These are phyloP conservation scores for Ceyx cyanopectus DNA, from an alignment of 2,113 vertebrate species.

Conservation along the genomic window DNA sequence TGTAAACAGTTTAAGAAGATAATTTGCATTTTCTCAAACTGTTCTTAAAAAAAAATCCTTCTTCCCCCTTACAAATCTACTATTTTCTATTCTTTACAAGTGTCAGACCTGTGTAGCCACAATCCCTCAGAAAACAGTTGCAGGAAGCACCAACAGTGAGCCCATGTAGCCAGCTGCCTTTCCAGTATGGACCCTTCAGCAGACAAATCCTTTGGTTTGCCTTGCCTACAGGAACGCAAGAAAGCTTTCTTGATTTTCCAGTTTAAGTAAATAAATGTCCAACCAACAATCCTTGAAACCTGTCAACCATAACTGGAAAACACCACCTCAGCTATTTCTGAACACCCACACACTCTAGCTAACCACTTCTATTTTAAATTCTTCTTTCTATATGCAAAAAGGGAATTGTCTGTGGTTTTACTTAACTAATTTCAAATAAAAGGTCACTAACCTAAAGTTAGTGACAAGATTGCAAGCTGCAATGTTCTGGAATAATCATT, in stretches of 20 bases:
- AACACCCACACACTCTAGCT: accelerated
- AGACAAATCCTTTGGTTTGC: neutral
- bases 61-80: neutral
- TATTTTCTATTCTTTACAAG: neutral
- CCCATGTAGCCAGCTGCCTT: neutral
- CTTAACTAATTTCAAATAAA: neutral
- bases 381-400: neutral
- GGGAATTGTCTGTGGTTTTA: neutral
- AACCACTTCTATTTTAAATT: neutral
- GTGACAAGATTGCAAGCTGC: neutral
- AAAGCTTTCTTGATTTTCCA: neutral
- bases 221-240: neutral
- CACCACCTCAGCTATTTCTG: neutral
- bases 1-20: neutral
- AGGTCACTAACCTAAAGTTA: neutral
- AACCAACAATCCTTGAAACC: neutral
- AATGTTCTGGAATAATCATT: neutral
- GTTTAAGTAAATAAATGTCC: neutral
- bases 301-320: neutral
- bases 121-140: neutral
- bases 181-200: neutral
- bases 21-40: neutral
- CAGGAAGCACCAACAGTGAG: neutral
- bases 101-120: neutral
- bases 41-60: neutral